A percentile compares a stretch with the other conserved stretches of the same genome.
phyloP scores from a whole-genome alignment of 2,113 vertebrate species.

The Aegotheles bennettii region DNA sequence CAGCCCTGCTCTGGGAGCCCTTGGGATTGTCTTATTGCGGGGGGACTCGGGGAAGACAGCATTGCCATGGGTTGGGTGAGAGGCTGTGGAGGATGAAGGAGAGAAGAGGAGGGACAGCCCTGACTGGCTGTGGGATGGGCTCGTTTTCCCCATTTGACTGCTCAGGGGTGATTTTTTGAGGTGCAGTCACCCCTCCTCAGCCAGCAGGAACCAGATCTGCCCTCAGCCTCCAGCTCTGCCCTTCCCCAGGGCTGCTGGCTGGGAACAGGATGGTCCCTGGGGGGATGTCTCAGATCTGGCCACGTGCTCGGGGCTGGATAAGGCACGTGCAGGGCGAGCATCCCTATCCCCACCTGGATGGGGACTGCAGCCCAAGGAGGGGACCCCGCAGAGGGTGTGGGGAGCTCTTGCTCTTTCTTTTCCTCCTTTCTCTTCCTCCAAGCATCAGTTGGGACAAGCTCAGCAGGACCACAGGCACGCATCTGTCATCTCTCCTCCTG shows the following conservation, averaged over 20 bases:
- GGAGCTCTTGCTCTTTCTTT: not conserved
- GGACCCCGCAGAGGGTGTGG: not conserved
- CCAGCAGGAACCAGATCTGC: not conserved
- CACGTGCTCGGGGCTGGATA: accelerated
- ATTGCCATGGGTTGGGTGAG: not conserved
- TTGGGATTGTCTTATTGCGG: not conserved
- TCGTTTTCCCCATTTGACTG: not conserved
- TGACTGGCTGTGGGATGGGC: not conserved
- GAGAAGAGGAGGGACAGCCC: not conserved
- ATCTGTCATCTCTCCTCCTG: too few relatives aligned
- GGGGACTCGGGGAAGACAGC: not conserved
- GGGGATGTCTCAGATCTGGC: not conserved
- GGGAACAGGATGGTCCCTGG: not conserved
- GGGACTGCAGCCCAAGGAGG: not conserved
- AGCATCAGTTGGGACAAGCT: not conserved
- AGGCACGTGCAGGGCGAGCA: not conserved
- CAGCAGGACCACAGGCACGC: not conserved
- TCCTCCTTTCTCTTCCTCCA: not conserved
- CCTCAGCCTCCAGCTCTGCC: not conserved
- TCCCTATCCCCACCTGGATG: not conserved
- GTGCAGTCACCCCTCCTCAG: not conserved
- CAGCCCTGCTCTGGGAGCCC: not conserved
- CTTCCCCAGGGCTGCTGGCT: not conserved
- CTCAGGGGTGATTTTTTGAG: not conserved
- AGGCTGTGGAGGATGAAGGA: not conserved